Evolutionary conservation across 2,888 invertebrate species (phyloP), one percentile per base, ranked within the genome.

Genomic region (Diadromus collaris): DNA sequence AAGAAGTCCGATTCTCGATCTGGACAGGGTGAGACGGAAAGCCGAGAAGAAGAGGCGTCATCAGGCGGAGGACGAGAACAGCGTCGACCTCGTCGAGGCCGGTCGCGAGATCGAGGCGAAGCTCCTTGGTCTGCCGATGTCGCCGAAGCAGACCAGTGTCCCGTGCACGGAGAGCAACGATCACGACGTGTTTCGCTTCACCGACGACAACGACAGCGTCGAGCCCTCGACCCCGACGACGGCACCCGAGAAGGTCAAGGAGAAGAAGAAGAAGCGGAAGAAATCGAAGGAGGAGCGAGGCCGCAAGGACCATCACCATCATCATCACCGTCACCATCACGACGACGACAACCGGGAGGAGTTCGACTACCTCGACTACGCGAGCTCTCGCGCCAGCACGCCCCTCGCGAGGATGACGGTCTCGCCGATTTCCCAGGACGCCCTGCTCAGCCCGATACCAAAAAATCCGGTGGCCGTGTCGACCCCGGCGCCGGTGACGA

Each of bases 221-320:
- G 93, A 93, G 81, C 90, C 91, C 0, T 88, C 91, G 27, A 88
- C 91, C 9, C 90, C 85, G 64, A 90, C 88, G 13, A 86, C 89
- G 7, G 89, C 90, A 0, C 85, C 87, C 1, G 93, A 92, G 83
- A 88, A 95, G 82, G 92, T 92, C 68, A 95, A 95, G 87, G 96
- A 96, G 84, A 96, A 95, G 91, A 96, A 95, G 90, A 97, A 97
- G 91, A 97, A 96, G 89, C 94, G 96, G 85, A 97, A 96, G 89
- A 95, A 95, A 87, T 96, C 94, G 70, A 96, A 95, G 88, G 96
- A 96, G 85, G 96, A 96, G 79, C 94, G 94, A 82, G 94, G 93
- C 86, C 93, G 95, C 46, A 93, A 93, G 87, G 93, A 94, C 80
- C 94, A 94, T 86, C 94, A 94, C 85, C 94, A 95, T 87, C 94